These are phyloP conservation scores for Drosophila birchii DNA, from an alignment of 2,888 invertebrate species.

Conservation along the genomic window DNA sequence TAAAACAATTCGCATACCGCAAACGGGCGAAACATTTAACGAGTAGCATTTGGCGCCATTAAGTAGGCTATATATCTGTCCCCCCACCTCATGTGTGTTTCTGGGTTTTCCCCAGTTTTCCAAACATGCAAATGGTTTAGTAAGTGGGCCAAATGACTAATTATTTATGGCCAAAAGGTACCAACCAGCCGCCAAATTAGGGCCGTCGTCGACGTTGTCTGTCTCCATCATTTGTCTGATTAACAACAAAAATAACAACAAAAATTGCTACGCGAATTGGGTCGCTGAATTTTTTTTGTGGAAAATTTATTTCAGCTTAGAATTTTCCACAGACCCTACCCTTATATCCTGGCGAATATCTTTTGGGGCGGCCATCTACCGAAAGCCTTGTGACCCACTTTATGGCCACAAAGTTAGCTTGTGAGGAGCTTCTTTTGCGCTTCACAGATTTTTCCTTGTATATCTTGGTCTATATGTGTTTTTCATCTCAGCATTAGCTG, in stretches of 20 bases:
- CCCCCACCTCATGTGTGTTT: not conserved
- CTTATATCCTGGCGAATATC: slow-evolving; percentile 7
- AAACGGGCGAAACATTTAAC: slow-evolving; percentile 52
- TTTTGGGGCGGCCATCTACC: slow-evolving; percentile 26
- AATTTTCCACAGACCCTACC: not conserved
- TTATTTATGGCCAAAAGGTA: slow-evolving; percentile 65
- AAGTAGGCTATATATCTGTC: slow-evolving; percentile 64
- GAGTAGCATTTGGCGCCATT: slow-evolving; percentile 58
- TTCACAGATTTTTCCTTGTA: slow-evolving; percentile 2
- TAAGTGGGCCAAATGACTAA: slow-evolving; percentile 64
- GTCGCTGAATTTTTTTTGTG: slow-evolving; percentile 45
- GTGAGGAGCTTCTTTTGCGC: slow-evolving; percentile 3
- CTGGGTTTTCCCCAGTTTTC: slow-evolving; percentile 41
- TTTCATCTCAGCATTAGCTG: slow-evolving; percentile 11
- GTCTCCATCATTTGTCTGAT: slow-evolving; percentile 57
- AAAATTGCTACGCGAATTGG: slow-evolving; percentile 39
- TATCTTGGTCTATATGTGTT: not conserved
- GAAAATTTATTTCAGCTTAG: slow-evolving; percentile 16
- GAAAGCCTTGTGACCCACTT: slow-evolving; percentile 44
- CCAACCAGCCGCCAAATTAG: slow-evolving; percentile 36
- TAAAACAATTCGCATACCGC: slow-evolving; percentile 66
- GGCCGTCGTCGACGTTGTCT: slow-evolving; percentile 35
- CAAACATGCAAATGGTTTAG: slow-evolving; percentile 68
- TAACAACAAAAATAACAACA: slow-evolving; percentile 45
- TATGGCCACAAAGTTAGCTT: slow-evolving; percentile 9